A percentile compares a stretch with the other conserved stretches of the same genome.
Conservation (phyloP, 64 coral and sea anemone species). For the Stylophora pistillata region DNA sequence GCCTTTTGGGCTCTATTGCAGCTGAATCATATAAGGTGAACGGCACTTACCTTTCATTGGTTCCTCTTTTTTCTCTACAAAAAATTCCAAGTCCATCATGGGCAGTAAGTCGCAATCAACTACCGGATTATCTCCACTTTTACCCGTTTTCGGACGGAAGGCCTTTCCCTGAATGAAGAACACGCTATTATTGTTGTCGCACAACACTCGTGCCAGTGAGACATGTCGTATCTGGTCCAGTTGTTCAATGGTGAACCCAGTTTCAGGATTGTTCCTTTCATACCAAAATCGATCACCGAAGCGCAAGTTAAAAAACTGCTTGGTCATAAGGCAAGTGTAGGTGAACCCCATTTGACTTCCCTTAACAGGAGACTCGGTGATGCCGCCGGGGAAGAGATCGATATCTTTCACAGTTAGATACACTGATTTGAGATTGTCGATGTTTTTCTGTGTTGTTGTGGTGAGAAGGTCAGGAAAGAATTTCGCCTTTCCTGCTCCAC, state of each 20-base stretch:
- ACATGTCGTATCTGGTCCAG: not conserved
- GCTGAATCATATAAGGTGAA: no score
- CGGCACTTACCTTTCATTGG: no score
- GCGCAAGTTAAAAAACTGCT: conserved; percentile 22
- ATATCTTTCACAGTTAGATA: conserved; percentile 28
- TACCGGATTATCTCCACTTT: not conserved
- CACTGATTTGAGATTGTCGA: not conserved
- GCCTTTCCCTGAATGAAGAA: not conserved
- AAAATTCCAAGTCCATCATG: not conserved
- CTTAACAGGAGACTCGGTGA: not conserved
- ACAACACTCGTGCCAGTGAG: not conserved
- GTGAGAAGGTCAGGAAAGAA: conserved; percentile 68
- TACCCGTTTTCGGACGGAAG: not conserved
- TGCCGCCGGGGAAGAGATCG: conserved; percentile 33
- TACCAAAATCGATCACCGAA: conserved; percentile 50
- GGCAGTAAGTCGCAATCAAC: not conserved
- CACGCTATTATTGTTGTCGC: not conserved
- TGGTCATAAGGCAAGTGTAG: conserved; percentile 13
- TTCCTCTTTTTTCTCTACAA: not conserved
- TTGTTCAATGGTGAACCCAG: not conserved
- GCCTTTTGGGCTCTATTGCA: no score
- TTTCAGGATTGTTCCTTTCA: not conserved
- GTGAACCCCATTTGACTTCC: conserved; percentile 24
- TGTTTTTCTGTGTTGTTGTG: conserved; percentile 7
- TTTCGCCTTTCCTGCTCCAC: conserved; percentile 47